Evolutionary conservation across 2,888 invertebrate genomes (phyloP), one percentile per base, ranked within the genome.

Genomic region (Pammene aurita): DNA sequence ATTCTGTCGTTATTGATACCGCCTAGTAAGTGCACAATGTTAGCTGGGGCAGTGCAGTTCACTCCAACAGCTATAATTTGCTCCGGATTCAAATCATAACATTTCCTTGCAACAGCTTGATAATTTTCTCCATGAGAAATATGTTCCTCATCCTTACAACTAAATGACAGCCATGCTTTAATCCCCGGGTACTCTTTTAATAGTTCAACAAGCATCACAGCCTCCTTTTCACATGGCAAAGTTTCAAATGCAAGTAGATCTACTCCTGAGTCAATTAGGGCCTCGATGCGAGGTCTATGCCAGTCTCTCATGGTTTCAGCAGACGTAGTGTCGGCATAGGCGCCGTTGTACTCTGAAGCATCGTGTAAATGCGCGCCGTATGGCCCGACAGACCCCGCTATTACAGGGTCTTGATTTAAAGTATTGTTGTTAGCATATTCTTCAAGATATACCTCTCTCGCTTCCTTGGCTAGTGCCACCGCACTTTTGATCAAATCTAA

Each of bases 181-280:
- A 93, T 89, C 26, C 92, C 84, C 0, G 97, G 97, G 85, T 95
- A 97, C 73, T 96, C 94, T 77, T 95, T 95, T 14, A 98, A 86
- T 77, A 97, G 90, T 70, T 96, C 94, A 0, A 97, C 93, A 16
- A 98, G 84, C 72, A 96, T 95, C 80, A 96, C 94, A 2, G 97
- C 98, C 89, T 99, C 98, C 72, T 93, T 93, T 74, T 93, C 92
- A 72, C 97, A 96, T 1, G 98, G 98, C 75, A 98, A 96, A 0
- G 98, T 99, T 85, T 99, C 98, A 75, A 98, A 92, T 13, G 97
- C 98, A 69, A 99, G 86, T n/a, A 97, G 82, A 87, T 98, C 97
- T 0, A 96, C 96, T 2, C 96, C 97, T 7, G 94, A 95, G 72
- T 96, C 94, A 5, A 97, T 79, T 18, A 98, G 89, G 0, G 96